These are phyloP conservation scores for Prietella phreatophila DNA, from an alignment of 2,113 vertebrate genomes.

Conservation along the genomic window DNA sequence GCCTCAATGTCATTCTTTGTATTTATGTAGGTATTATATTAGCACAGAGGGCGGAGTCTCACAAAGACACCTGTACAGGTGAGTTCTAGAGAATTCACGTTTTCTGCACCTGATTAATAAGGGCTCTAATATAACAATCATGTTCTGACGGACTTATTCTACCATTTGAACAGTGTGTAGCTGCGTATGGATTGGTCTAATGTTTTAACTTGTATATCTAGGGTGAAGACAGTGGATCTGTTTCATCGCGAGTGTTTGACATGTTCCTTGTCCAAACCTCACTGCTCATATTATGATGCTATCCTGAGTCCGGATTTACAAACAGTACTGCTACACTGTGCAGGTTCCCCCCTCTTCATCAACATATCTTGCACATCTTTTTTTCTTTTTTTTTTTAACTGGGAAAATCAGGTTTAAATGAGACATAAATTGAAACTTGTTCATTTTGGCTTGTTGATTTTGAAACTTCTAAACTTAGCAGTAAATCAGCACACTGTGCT, in stretches of 20 bases:
- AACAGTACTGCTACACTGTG: conserved; percentile 67
- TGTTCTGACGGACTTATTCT: neutral
- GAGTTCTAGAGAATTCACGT: neutral
- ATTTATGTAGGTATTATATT: conserved; percentile 67
- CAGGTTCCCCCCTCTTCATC: conserved; percentile 55
- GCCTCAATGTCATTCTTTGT: neutral
- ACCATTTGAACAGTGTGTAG: neutral
- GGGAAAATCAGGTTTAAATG: neutral
- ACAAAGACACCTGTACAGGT: conserved; percentile 71
- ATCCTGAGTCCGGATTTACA: conserved; percentile 56
- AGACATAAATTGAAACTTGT: neutral
- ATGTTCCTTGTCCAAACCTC: conserved; percentile 63
- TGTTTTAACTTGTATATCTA: conserved; percentile 39
- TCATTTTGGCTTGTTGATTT: too few relatives aligned
- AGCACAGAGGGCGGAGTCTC: conserved; percentile 65
- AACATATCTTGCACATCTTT: neutral
- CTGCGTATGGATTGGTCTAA: neutral
- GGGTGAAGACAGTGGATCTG: conserved; percentile 62
- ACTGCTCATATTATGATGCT: conserved; percentile 63
- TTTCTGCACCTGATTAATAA: neutral
- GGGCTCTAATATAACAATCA: neutral
- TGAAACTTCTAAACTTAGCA: neutral
- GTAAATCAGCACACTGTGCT: neutral
- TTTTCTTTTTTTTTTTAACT: neutral
- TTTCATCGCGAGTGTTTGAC: conserved; percentile 66